Base-by-base conservation (phyloP, 2,888 invertebrate species). In the Oligia fasciuncula region DNA sequence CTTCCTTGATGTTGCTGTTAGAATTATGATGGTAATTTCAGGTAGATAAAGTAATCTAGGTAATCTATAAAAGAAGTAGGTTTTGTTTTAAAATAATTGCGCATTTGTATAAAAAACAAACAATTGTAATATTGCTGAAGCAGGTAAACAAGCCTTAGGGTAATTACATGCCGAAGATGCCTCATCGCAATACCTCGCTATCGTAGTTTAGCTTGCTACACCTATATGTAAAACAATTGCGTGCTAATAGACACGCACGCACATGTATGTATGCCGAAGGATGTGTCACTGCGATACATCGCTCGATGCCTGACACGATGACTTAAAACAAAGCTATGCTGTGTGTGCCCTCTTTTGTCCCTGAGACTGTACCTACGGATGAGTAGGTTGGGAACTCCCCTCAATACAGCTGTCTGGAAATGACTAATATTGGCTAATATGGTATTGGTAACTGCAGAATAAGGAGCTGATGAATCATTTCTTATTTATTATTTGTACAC, bases 21-120 rank as follows among this genome's bases (percentile, higher is more conserved):
- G 70, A 75, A 75, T 72, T 68, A 83, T 74, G 46, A 75, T n/a
- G 23, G 57, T 23, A 49, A 71, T 86, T 82, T 71, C 63, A 51
- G 51, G 40, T 51, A 51, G 51, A 29, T 51, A 63, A 57, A 43
- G 13, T 29, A 11, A 79, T 49, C 17, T 71, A 35, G 23, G 8
- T 23, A 57, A 23, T 23, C 57, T 57, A 57, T 23, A 23, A 23
- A 23, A 57, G 23, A 35, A 60, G 29, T 35, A n/a, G 8, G 13
- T 13, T 81, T 13, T 49, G 29, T 57, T 68, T 54, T 8, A 8
- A 46, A 62, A 54, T 54, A 9, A 29, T 65, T n/a, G 5, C 35
- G 4, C 40, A 23, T 23, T 35, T 35, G 54, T 19, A 54, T 54
- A 19, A 54, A 57, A 57, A 57, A 57, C 11, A 57, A 4, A 23